Percentiles rank a stretch among this genome's conserved stretches.
These are phyloP conservation scores for Matsumurasca onukii DNA, from an alignment of 1,140 invertebrate species.

Conservation along the genomic window DNA sequence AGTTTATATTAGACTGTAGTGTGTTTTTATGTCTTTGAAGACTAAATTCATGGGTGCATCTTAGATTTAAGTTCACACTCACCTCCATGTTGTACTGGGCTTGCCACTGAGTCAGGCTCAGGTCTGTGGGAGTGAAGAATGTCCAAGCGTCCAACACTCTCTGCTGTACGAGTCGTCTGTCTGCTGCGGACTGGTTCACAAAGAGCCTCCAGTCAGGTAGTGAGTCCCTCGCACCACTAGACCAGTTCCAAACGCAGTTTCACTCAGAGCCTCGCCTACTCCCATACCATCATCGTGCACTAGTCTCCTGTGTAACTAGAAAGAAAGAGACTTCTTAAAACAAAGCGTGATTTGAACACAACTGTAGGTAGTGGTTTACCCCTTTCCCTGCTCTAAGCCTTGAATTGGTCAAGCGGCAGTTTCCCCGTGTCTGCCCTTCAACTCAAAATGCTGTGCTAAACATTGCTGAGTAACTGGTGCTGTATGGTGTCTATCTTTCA, in stretches of 20 bases:
- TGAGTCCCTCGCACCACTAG: constrained; percentile 81
- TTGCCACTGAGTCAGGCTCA: constrained; percentile 50
- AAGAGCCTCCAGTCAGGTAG: constrained; percentile 56
- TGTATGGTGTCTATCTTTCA: no score
- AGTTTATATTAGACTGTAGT: no score
- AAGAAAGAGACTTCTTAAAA: not conserved
- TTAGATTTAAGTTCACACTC: no score
- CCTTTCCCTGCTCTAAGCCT: no score
- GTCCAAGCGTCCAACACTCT: constrained; percentile 51
- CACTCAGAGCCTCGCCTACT: constrained; percentile 90
- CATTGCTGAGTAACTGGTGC: no score
- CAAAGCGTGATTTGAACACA: no score
- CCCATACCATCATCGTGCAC: constrained; percentile 90
- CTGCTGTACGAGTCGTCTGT: constrained; percentile 45
- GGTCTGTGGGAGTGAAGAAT: constrained; percentile 47
- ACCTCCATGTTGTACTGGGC: constrained; percentile 50
- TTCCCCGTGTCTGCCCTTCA: no score
- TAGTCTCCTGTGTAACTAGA: constrained; percentile 79
- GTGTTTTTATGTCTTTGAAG: no score
- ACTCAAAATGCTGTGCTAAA: no score
- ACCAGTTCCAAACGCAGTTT: constrained; percentile 75
- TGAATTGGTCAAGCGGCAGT: no score
- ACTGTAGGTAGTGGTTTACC: no score
- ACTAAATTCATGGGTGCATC: no score
- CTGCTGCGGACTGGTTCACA: constrained; percentile 36